Conservation (phyloP, 1,140 invertebrate genomes). For the Drosophila pandora region DNA sequence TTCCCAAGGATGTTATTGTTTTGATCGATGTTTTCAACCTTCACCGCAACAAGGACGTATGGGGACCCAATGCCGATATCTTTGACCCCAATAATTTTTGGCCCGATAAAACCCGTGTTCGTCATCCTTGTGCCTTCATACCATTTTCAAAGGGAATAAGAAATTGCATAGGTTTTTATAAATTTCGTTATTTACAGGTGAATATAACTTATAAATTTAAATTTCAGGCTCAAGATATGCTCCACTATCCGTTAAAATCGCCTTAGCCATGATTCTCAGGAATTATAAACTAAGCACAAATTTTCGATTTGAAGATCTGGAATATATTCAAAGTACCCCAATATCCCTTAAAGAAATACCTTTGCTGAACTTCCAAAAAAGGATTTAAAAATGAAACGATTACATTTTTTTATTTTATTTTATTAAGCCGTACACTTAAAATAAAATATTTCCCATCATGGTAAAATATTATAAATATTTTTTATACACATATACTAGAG, state of each 20-base stretch:
- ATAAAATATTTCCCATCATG: too few species aligned
- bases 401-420: too few species aligned
- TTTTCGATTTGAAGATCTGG: conserved; percentile 35
- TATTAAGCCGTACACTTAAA: too few species aligned
- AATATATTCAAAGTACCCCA: too few species aligned
- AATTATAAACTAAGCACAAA: conserved; percentile 46
- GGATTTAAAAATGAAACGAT: too few species aligned
- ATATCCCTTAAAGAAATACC: too few species aligned
- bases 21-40: conserved; percentile 49
- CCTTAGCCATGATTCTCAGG: conserved; percentile 51
- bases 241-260: conserved; percentile 49
- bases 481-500: too few species aligned
- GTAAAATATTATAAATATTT: too few species aligned
- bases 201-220: not conserved
- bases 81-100: conserved; percentile 81
- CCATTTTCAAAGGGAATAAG: conserved; percentile 72
- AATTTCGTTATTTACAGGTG: not conserved
- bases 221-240: conserved; percentile 62
- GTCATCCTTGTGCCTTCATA: conserved; percentile 68
- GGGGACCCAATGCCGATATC: conserved; percentile 61
- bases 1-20: conserved; percentile 56
- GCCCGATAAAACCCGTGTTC: conserved; percentile 45
- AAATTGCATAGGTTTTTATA: conserved; percentile 67
- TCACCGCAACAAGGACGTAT: conserved; percentile 57
- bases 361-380: too few species aligned